phyloP scores from a whole-genome alignment of 2,888 invertebrate genomes.

The Leucozona laternaria region DNA sequence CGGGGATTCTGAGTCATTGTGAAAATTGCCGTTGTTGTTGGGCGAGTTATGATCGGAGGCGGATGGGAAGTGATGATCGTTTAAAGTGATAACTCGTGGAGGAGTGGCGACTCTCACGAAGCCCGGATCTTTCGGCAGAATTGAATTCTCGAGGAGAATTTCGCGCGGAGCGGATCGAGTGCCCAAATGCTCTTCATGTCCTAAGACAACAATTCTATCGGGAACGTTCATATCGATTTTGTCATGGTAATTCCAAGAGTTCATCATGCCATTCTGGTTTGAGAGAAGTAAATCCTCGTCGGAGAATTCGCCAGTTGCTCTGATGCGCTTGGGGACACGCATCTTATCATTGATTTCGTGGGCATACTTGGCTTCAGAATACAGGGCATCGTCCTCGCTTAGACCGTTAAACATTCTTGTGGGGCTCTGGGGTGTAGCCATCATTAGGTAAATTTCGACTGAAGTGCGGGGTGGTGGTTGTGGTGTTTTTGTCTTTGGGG shows the following conservation, averaged over 20 bases:
- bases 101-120: conserved; percentile 94
- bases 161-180: conserved; percentile 94
- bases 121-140: conserved; percentile 88
- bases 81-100: conserved; percentile 93
- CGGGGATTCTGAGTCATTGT: conserved; percentile 78
- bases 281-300: conserved; percentile 87
- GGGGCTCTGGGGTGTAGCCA: conserved; percentile 87
- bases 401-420: conserved; percentile 86
- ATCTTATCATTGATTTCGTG: conserved; percentile 92
- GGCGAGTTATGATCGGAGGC: conserved; percentile 85
- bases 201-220: conserved; percentile 95
- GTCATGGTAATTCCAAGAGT: conserved; percentile 88
- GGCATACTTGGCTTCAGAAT: conserved; percentile 86
- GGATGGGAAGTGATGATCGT: conserved; percentile 92
- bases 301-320: conserved; percentile 89
- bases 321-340: conserved; percentile 91
- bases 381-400: conserved; percentile 86
- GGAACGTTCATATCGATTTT: conserved; percentile 97
- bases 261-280: conserved; percentile 85
- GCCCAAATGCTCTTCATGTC: conserved; percentile 88
- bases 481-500: conserved; percentile 8
- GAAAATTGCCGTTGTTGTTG: conserved; percentile 77
- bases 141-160: conserved; percentile 92
- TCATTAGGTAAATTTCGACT: conserved; percentile 77
- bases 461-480: background rate